Base-by-base conservation (phyloP, 2,113 vertebrate species). In the Dipodomys stephensi region DNA sequence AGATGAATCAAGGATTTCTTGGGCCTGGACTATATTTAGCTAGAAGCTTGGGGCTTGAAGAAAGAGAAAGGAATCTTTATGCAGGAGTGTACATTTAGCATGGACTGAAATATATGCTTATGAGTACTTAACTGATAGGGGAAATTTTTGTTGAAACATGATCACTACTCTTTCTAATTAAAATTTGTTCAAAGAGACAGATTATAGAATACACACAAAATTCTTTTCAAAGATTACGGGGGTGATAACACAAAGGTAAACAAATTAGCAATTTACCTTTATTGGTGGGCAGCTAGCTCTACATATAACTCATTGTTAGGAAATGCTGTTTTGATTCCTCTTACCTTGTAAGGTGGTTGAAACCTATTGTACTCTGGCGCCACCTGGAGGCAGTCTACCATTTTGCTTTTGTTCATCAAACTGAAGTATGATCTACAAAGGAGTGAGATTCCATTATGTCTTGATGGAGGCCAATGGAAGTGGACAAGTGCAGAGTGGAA, bases 331-430 rank as follows among this genome's bases (percentile, higher is more conserved):
- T 57, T 30, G n/a, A 15, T 53, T 72, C 16, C 23, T 27, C 6
- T n/a, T 35, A 39, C 22, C 4, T 15, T 4, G 2, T 6, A 0
- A 0, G 1, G 2, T 39, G 27, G 71, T 20, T 22, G 27, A 65
- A 64, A 87, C 92, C 7, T 12, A 49, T 44, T 22, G 79, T 88
- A 18, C 77, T 95, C 81, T 91, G 73, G 93, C 74, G 93, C 92
- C 96, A 87, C 71, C 94, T 94, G 39, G 64, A 32, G 94, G 89
- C 44, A 0, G 0, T 4, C 11, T 82, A 0, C 8, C 25, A 46
- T 32, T 64, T 73, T 39, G 16, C 65, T 69, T 93, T 49, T 10
- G 23, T 71, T 82, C 64, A 39, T 23, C 25, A 72, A 67, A 80
- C 44, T n/a, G 53, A 57, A 57, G 15, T 16, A 16, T 13, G 12